A percentile compares a stretch with the other conserved stretches of the same genome.
These are phyloP conservation scores for Mercenaria mercenaria DNA, from an alignment of 1,140 invertebrate species.

Conservation along the genomic window DNA sequence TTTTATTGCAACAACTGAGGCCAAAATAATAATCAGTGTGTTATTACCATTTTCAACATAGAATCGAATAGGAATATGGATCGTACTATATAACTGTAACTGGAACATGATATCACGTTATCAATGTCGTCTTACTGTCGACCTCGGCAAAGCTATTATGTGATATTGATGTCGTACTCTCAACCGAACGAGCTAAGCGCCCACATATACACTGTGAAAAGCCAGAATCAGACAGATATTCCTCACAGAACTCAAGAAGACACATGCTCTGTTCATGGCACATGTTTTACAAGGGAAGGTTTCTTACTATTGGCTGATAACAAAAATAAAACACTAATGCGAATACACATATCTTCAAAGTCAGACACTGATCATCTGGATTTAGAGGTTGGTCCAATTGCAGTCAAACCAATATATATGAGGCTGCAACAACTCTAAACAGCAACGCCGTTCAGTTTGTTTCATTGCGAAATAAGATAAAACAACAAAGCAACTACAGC, in stretches of 20 bases:
- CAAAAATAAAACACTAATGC: background rate
- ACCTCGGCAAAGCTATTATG: too few species aligned
- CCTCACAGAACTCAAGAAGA: too few species aligned
- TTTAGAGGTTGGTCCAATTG: background rate
- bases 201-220: background rate
- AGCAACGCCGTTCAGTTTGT: background rate
- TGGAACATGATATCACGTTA: too few species aligned
- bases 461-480: background rate
- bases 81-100: too few species aligned
- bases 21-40: too few species aligned
- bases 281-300: background rate
- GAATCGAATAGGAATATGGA: too few species aligned
- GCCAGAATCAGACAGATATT: too few species aligned
- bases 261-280: background rate
- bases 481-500: background rate
- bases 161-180: too few species aligned
- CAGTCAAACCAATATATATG: background rate
- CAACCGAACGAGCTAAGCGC: too few species aligned
- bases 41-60: too few species aligned
- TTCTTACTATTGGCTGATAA: background rate
- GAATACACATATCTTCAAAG: background rate
- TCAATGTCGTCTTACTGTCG: too few species aligned
- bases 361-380: background rate
- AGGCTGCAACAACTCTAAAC: background rate
- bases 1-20: too few species aligned